These are phyloP conservation scores for Dicycla oo DNA, from an alignment of 2,888 invertebrate species.

Conservation along the genomic window DNA sequence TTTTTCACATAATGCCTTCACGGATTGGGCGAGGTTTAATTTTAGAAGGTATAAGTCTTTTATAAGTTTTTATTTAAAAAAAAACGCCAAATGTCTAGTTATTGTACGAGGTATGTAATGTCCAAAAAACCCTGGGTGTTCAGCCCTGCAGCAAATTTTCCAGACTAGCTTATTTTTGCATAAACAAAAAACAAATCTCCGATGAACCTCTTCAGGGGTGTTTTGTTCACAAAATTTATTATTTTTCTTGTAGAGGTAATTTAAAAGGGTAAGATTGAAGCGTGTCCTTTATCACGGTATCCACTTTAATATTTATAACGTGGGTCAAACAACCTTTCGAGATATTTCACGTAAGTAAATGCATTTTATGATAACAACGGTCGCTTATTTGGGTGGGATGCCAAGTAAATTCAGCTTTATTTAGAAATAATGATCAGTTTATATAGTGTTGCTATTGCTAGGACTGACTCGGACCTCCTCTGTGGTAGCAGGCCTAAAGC, in stretches of 20 bases:
- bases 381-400: neutral
- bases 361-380: constrained; percentile 2
- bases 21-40: constrained; percentile 23
- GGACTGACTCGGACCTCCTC: neutral
- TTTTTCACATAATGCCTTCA: constrained; percentile 31
- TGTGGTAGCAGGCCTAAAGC: no score
- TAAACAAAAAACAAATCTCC: neutral
- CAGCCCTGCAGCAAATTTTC: neutral
- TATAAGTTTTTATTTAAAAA: neutral
- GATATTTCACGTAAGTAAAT: constrained; percentile 16
- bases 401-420: neutral
- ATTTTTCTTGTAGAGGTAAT: constrained; percentile 26
- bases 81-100: neutral
- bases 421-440: neutral
- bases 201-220: neutral
- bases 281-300: neutral
- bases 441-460: neutral
- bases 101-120: neutral
- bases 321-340: constrained; percentile 4
- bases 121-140: neutral
- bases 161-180: neutral
- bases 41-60: constrained; percentile 14
- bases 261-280: constrained; percentile 27
- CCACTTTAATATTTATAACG: constrained; percentile 23
- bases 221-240: constrained; percentile 17